These are phyloP conservation scores for Carcina quercana DNA, from an alignment of 2,888 invertebrate genomes.

Conservation along the genomic window DNA sequence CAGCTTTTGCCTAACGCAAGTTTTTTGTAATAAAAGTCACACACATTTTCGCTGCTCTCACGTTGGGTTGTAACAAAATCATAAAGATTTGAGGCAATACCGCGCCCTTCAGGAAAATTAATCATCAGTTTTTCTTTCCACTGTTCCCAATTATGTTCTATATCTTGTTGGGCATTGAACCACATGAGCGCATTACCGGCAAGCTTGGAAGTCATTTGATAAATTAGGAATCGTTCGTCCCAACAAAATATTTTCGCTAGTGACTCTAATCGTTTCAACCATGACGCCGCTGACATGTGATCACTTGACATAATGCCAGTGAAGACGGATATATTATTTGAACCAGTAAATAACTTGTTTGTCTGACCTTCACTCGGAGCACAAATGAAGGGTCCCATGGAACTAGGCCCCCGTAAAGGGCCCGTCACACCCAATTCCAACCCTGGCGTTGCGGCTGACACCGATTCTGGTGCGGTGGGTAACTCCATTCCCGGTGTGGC, in stretches of 20 bases:
- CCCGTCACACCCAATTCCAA: too few species aligned
- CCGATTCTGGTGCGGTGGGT: too few species aligned
- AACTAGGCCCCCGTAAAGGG: too few species aligned
- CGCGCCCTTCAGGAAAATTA: slow-evolving; percentile 7
- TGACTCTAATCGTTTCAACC: slow-evolving; percentile 9
- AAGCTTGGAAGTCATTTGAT: slow-evolving; percentile 10
- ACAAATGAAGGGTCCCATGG: too few species aligned
- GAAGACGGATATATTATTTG: too few species aligned
- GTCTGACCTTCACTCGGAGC: too few species aligned
- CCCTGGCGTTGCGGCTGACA: too few species aligned
- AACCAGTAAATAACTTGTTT: too few species aligned
- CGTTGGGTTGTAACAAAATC: slow-evolving; percentile 3
- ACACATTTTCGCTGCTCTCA: slow-evolving; percentile 5
- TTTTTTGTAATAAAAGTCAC: slow-evolving; percentile 10
- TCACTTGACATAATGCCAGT: too few species aligned
- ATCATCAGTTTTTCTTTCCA: slow-evolving; percentile 7
- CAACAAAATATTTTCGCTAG: slow-evolving; percentile 10
- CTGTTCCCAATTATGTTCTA: slow-evolving; percentile 7
- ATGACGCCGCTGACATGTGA: slow-evolving; percentile 5
- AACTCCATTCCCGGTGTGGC: too few species aligned
- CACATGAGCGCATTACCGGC: slow-evolving; percentile 8
- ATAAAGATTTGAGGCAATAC: slow-evolving; percentile 4
- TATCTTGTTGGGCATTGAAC: slow-evolving; percentile 7
- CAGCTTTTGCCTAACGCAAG: slow-evolving; percentile 5
- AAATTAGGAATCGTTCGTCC: slow-evolving; percentile 8